Percentiles rank a stretch among this genome's conserved stretches.
These are phyloP conservation scores for Parotocinclus haroldoi DNA, from an alignment of 2,797 vertebrate genomes.

Conservation along the genomic window DNA sequence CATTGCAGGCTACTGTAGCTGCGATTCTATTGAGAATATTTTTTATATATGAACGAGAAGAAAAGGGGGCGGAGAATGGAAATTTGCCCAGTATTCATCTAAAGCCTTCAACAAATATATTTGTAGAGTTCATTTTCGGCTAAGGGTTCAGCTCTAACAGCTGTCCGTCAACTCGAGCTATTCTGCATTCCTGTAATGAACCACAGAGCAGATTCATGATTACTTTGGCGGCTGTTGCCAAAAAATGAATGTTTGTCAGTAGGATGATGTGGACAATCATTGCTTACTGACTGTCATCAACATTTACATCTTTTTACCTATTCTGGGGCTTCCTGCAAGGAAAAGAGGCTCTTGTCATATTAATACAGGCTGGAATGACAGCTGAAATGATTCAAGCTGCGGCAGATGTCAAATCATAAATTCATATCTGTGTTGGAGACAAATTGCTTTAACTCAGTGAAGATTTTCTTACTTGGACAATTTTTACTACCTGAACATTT, in stretches of 20 bases:
- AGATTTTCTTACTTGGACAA: slow-evolving; percentile 6
- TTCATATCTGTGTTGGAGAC: background rate
- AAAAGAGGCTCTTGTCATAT: background rate
- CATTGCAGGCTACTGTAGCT: slow-evolving; percentile 69
- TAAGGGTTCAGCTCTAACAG: slow-evolving; percentile 28
- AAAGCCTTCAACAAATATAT: slow-evolving; percentile 42
- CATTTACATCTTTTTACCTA: slow-evolving; percentile 32
- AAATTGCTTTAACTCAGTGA: background rate
- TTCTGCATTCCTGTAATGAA: slow-evolving; percentile 27
- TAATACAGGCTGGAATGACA: slow-evolving; percentile 1
- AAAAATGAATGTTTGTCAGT: slow-evolving; percentile 18
- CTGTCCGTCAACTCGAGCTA: slow-evolving; percentile 32
- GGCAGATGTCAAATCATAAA: background rate
- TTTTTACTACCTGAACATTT: background rate
- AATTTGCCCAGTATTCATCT: slow-evolving; percentile 38
- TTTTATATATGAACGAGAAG: slow-evolving; percentile 17
- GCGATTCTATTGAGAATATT: slow-evolving; percentile 55
- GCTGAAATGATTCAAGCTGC: slow-evolving; percentile 16
- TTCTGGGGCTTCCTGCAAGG: slow-evolving; percentile 15
- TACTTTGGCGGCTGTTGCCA: slow-evolving; percentile 15
- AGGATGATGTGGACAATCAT: slow-evolving; percentile 13
- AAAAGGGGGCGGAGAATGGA: slow-evolving; percentile 31
- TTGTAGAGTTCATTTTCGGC: slow-evolving; percentile 29
- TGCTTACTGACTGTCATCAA: slow-evolving; percentile 27
- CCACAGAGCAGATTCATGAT: background rate